Conservation (phyloP, 2,797 vertebrate species). For the Phalanger gymnotis region DNA sequence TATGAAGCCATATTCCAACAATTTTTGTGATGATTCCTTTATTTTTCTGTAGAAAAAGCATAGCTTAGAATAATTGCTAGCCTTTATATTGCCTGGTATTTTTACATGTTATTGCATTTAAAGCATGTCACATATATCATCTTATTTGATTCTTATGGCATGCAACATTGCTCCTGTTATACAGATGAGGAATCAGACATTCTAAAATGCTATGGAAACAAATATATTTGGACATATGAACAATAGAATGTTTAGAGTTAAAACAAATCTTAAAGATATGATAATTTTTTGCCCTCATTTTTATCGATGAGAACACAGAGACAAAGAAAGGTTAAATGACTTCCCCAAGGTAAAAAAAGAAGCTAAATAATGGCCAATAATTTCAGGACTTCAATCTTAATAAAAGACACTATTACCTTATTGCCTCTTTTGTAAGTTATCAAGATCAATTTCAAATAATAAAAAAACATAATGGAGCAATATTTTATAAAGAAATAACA, state of each 20-base stretch:
- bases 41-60: constrained; percentile 27
- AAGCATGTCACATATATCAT: neutral
- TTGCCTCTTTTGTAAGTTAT: neutral
- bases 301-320: constrained; percentile 37
- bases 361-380: neutral
- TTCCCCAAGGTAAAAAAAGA: neutral
- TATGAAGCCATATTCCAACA: constrained; percentile 16
- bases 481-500: neutral
- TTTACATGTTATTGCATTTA: neutral
- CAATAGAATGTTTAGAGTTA: constrained; percentile 7
- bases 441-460: neutral
- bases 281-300: constrained; percentile 31
- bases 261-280: neutral
- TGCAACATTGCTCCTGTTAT: neutral
- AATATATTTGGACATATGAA: neutral
- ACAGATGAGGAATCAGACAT: neutral
- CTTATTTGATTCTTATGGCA: neutral
- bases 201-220: neutral
- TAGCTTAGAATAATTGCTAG: neutral
- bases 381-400: neutral
- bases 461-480: neutral
- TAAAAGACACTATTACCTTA: neutral
- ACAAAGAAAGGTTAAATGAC: constrained; percentile 1
- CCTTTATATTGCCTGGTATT: neutral
- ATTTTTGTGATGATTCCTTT: neutral